Percentiles rank a stretch among this genome's conserved stretches.
These are phyloP conservation scores for Trididemnum clinides DNA, from an alignment of 23 tunicate species.

Conservation along the genomic window DNA sequence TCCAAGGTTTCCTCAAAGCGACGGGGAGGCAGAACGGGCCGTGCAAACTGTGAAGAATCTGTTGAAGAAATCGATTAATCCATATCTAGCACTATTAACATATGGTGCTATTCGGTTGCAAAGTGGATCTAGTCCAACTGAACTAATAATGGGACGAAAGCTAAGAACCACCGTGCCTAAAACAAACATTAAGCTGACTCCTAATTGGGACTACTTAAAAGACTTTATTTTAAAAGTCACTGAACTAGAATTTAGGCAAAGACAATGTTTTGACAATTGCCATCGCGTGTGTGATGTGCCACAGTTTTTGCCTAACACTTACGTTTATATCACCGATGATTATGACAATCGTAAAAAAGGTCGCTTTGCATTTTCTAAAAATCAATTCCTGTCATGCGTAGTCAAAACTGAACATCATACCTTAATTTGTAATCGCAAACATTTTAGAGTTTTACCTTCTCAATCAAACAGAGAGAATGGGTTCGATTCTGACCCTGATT, in stretches of 20 bases:
- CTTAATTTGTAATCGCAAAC: slow-evolving; percentile 7
- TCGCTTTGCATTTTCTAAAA: neutral
- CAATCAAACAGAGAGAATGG: neutral
- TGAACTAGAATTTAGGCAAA: neutral
- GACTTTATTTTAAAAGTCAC: neutral
- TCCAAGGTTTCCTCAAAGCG: slow-evolving; percentile 34
- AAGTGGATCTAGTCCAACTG: slow-evolving; percentile 19
- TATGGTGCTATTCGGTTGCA: slow-evolving; percentile 11
- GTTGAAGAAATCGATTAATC: slow-evolving; percentile 38
- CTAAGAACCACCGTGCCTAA: neutral
- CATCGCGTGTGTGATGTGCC: slow-evolving; percentile 7
- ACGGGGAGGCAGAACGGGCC: slow-evolving; percentile 47
- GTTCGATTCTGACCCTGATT: neutral
- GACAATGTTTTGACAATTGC: neutral
- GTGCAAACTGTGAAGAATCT: slow-evolving; percentile 47
- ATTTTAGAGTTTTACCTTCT: neutral
- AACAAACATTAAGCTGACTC: neutral
- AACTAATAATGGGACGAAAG: slow-evolving; percentile 13
- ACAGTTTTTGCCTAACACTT: neutral
- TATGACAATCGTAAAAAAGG: neutral
- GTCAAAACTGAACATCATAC: neutral
- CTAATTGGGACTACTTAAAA: neutral
- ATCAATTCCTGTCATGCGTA: neutral
- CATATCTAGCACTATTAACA: slow-evolving; percentile 21
- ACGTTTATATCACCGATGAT: neutral